Base-by-base conservation (phyloP, 2,888 invertebrate genomes). In the Zootermopsis nevadensis region DNA sequence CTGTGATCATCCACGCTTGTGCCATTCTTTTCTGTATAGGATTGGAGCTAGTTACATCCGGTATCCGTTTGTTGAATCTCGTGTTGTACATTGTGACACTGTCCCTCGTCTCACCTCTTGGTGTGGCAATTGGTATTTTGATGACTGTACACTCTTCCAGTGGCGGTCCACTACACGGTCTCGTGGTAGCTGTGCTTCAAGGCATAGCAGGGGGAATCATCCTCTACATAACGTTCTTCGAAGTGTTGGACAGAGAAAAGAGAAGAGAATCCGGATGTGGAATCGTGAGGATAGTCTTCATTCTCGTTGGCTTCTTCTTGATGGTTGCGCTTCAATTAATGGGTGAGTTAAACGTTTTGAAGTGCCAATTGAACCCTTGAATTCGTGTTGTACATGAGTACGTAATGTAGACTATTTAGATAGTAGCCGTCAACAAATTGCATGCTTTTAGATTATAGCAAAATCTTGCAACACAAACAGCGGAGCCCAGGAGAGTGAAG, bases 1-100 rank as follows among this genome's bases (percentile, higher is more conserved):
- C 92, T 12, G 90, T 92, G 60, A 89, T 90, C 8, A 89, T 91
- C 8, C 92, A 92, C 86, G 91, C 91, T 24, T 90, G 90, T 22
- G 91, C 91, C 2, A 90, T 92, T 84, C 87, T 92, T 42, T 91
- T 92, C 86, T 91, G 91, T 85, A 90, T 92, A 79, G 91, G 91
- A n/a, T 87, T 92, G 33, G 91, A 92, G 86, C 87, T 92, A 83
- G 88, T 91, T 33, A 88, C 90, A 77, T 90, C 90, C 1, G 89
- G 90, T 86, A 89, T 90, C 10, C 88, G 88, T 84, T 85, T 87
- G 8, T 86, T 87, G 53, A 87, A 88, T 42, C 90, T 91, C 85
- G 85, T 90, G 3, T 86, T 89, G 19, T 90, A 91, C 86, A 90
- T 92, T 86, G 85, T 90, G 6, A 88, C 90, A 53, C 88, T 92